Conservation (phyloP, 2,888 invertebrate genomes). For the Adelognathus sp. region DNA sequence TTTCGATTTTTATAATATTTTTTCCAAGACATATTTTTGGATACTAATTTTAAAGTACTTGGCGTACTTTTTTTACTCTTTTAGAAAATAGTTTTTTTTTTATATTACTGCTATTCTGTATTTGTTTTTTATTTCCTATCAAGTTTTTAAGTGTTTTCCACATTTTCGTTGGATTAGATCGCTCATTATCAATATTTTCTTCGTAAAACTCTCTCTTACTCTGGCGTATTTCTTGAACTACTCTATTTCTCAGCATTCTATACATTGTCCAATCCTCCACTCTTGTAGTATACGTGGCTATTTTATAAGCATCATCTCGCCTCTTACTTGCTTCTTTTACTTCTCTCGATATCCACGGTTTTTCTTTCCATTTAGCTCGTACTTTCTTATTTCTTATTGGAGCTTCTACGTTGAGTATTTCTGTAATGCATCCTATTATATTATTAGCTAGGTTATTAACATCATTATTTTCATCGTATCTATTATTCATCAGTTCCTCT, state of each 20-base stretch:
- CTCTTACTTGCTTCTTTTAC: conserved; percentile 6
- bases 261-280: not conserved
- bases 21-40: too few relatives aligned
- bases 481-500: not conserved
- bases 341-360: conserved; percentile 23
- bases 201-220: conserved; percentile 12
- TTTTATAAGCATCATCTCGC: conserved; percentile 12
- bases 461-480: not conserved
- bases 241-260: conserved; percentile 9
- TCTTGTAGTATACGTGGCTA: not conserved
- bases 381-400: conserved; percentile 3
- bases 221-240: conserved; percentile 5
- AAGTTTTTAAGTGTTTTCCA: conserved; percentile 32
- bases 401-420: conserved; percentile 11
- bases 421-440: conserved; percentile 5
- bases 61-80: too few relatives aligned
- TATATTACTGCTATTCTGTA: not conserved
- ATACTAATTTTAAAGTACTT: too few relatives aligned
- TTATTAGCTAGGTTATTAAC: not conserved
- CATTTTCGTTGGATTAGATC: conserved; percentile 12
- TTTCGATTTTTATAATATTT: too few relatives aligned
- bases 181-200: conserved; percentile 10
- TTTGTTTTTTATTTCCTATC: conserved; percentile 27
- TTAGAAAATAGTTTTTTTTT: too few relatives aligned
- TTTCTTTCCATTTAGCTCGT: conserved; percentile 30